A percentile compares a stretch with the other conserved stretches of the same genome.
phyloP scores from a whole-genome alignment of 2,797 vertebrate genomes.

The Diplodus puntazzo region DNA sequence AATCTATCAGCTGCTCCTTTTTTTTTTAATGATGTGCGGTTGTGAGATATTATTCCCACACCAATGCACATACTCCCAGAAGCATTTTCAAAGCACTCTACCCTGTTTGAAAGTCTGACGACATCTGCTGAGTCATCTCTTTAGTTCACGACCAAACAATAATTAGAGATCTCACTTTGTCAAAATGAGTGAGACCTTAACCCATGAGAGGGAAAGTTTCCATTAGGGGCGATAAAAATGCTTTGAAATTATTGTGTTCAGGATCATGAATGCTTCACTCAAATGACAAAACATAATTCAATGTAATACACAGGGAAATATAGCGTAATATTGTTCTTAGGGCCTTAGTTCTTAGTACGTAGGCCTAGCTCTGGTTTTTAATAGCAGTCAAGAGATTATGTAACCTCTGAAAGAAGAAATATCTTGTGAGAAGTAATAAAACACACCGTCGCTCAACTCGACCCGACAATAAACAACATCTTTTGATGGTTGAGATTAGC shows the following conservation, averaged over 20 bases:
- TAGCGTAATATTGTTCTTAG: too few species aligned
- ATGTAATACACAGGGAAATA: too few species aligned
- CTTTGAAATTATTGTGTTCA: too few species aligned
- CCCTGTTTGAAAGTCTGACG: constrained; percentile 17
- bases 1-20: constrained; percentile 29
- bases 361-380: too few species aligned
- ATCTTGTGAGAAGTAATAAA: neutral
- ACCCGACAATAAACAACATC: neutral
- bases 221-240: neutral
- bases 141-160: constrained; percentile 27
- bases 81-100: constrained; percentile 10
- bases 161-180: constrained; percentile 35
- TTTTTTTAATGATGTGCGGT: constrained; percentile 18
- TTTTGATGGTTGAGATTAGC: neutral
- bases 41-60: constrained; percentile 37
- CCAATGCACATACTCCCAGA: constrained; percentile 26
- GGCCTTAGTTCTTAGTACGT: too few species aligned
- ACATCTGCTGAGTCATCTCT: constrained; percentile 55
- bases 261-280: too few species aligned
- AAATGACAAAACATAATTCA: too few species aligned
- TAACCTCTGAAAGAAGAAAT: neutral
- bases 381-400: neutral
- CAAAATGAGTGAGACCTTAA: neutral
- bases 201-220: neutral
- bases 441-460: neutral